phyloP scores from a whole-genome alignment of 2,888 invertebrate species.

The Cheilosia impressa region DNA sequence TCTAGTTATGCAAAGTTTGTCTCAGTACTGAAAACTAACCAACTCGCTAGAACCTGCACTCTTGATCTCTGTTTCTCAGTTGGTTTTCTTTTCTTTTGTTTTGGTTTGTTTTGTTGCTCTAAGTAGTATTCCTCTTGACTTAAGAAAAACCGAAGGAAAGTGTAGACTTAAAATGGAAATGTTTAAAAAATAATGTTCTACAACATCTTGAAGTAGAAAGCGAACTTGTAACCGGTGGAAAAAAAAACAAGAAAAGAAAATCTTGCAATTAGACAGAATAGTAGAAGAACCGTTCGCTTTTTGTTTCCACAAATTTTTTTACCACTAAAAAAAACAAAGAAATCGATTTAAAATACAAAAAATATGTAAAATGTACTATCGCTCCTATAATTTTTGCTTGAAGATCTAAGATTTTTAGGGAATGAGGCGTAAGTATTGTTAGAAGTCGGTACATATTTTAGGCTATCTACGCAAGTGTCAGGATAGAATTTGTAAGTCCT shows the following conservation, averaged over 20 bases:
- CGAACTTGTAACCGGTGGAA: slow-evolving; percentile 49
- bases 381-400: slow-evolving; percentile 2
- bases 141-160: slow-evolving; percentile 27
- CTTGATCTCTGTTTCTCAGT: not conserved
- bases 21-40: not conserved
- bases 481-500: too few relatives aligned
- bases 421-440: too few relatives aligned
- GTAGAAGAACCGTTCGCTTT: slow-evolving; percentile 38
- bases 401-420: not conserved
- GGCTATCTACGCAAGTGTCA: too few relatives aligned
- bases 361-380: slow-evolving; percentile 48
- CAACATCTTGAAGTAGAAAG: slow-evolving; percentile 61
- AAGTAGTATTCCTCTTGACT: not conserved
- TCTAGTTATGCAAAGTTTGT: too few relatives aligned
- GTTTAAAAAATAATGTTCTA: slow-evolving; percentile 27
- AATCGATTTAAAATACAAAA: slow-evolving; percentile 53
- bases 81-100: slow-evolving; percentile 47
- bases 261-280: slow-evolving; percentile 23
- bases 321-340: slow-evolving; percentile 62
- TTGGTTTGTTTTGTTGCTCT: slow-evolving; percentile 19
- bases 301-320: slow-evolving; percentile 68
- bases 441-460: too few relatives aligned
- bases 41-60: not conserved
- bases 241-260: slow-evolving; percentile 17
- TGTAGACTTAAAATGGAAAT: slow-evolving; percentile 28